phyloP scores from a whole-genome alignment of 2,797 vertebrate genomes.

The Sebastes steindachneri region DNA sequence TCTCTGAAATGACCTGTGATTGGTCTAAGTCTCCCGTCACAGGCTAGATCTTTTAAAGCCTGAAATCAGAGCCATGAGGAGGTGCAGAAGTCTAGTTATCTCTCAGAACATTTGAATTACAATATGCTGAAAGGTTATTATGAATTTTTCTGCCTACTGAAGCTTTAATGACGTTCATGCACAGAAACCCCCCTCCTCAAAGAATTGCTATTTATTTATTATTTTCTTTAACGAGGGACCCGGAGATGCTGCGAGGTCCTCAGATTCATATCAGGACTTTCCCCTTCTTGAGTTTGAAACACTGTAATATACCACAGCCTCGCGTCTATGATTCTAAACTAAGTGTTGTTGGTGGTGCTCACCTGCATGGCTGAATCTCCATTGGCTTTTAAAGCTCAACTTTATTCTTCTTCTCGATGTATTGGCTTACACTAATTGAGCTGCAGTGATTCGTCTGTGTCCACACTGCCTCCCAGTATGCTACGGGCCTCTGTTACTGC shows the following conservation, averaged over 20 bases:
- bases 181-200: not conserved
- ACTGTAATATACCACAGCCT: slow-evolving; percentile 63
- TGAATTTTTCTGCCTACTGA: no score
- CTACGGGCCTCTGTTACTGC: not conserved
- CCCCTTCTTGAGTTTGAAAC: slow-evolving; percentile 19
- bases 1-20: no score
- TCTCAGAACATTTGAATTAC: no score
- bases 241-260: not conserved
- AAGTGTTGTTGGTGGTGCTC: slow-evolving; percentile 40
- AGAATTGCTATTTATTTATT: slow-evolving; percentile 36
- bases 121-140: no score
- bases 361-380: slow-evolving; percentile 61
- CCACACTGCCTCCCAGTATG: slow-evolving; percentile 20
- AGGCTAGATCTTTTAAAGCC: no score
- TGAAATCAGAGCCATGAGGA: no score
- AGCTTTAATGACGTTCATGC: not conserved
- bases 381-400: slow-evolving; percentile 20
- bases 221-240: slow-evolving; percentile 3
- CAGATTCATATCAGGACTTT: not conserved
- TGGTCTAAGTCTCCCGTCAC: no score
- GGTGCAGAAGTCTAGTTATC: no score
- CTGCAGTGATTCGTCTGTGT: slow-evolving; percentile 29
- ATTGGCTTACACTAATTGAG: slow-evolving; percentile 15
- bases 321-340: slow-evolving; percentile 25
- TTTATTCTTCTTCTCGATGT: slow-evolving; percentile 4